Percentiles rank a stretch among this genome's conserved stretches.
These are phyloP conservation scores for Furcula furcula DNA, from an alignment of 2,888 invertebrate species.

Conservation along the genomic window DNA sequence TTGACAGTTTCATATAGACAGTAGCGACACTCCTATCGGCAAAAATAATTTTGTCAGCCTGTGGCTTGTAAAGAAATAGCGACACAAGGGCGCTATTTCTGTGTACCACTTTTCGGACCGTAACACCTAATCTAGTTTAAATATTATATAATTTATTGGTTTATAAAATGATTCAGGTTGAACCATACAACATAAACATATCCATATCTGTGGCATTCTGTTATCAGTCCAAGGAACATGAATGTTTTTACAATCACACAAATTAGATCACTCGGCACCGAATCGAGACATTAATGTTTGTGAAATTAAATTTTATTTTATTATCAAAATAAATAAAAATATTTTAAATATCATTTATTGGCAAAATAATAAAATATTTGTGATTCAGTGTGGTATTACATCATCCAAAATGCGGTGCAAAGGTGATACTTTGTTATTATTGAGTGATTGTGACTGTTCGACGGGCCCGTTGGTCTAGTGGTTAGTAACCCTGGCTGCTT, in stretches of 20 bases:
- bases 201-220: constrained; percentile 21
- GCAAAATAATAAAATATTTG: constrained; percentile 1
- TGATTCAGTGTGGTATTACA: constrained; percentile 13
- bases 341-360: background rate
- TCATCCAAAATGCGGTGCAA: constrained; percentile 12
- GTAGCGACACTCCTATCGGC: too few relatives aligned
- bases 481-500: too few relatives aligned
- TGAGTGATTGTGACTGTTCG: too few relatives aligned
- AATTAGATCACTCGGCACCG: constrained; percentile 41
- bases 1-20: too few relatives aligned
- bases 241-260: constrained; percentile 37
- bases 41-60: too few relatives aligned
- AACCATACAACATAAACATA: constrained; percentile 27
- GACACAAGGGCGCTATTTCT: too few relatives aligned
- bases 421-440: constrained; percentile 14
- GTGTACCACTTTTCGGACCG: too few relatives aligned
- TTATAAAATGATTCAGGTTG: too few relatives aligned
- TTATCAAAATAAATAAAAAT: background rate
- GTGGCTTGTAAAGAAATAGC: too few relatives aligned
- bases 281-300: constrained; percentile 1
- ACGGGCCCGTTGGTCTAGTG: too few relatives aligned
- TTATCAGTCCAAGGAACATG: constrained; percentile 34
- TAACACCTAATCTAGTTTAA: too few relatives aligned
- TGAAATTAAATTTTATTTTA: background rate
- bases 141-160: too few relatives aligned